Evolutionary conservation across 2,888 invertebrate genomes (phyloP).

Genomic region (Watsonalla cultraria): DNA sequence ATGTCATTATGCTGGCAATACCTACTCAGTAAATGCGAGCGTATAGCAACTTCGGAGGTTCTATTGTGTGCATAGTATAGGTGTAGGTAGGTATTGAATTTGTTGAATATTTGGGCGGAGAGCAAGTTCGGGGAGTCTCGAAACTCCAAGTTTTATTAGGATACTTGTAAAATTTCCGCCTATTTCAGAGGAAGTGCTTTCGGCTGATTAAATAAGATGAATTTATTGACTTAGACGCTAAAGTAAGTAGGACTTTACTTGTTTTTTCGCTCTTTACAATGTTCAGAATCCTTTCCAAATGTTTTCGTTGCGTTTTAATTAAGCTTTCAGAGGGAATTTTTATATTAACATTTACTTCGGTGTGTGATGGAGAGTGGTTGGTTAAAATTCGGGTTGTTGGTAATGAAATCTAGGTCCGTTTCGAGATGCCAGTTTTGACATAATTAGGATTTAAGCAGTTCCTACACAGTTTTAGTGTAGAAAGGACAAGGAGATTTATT

Average conservation of each 20-base stretch:
- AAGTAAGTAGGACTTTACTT: constrained; percentile 35
- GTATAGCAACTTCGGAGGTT: background rate
- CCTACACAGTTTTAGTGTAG: too few relatives aligned
- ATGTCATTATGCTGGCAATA: background rate
- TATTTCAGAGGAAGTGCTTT: constrained; percentile 64
- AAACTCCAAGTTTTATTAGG: constrained; percentile 75
- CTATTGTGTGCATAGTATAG: constrained; percentile 5
- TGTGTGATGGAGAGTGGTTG: background rate
- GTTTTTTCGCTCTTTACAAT: constrained; percentile 22
- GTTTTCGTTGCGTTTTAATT: constrained; percentile 10
- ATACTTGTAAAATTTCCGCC: constrained; percentile 76
- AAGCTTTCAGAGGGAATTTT: constrained; percentile 1
- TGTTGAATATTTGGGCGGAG: constrained; percentile 58
- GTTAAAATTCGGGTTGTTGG: background rate
- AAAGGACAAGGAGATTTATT: too few relatives aligned
- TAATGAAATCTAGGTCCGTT: too few relatives aligned
- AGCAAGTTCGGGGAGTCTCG: constrained; percentile 47
- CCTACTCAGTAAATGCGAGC: background rate
- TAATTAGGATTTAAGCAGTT: too few relatives aligned
- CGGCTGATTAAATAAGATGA: constrained; percentile 76
- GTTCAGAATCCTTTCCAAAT: constrained; percentile 18
- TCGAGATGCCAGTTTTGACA: too few relatives aligned
- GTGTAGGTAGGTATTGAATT: constrained; percentile 49
- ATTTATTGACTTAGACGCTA: constrained; percentile 65
- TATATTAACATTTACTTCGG: background rate